A percentile compares a stretch with the other conserved stretches of the same genome.
These are phyloP conservation scores for Orycteropus afer DNA, from an alignment of 2,113 vertebrate species.

Conservation along the genomic window DNA sequence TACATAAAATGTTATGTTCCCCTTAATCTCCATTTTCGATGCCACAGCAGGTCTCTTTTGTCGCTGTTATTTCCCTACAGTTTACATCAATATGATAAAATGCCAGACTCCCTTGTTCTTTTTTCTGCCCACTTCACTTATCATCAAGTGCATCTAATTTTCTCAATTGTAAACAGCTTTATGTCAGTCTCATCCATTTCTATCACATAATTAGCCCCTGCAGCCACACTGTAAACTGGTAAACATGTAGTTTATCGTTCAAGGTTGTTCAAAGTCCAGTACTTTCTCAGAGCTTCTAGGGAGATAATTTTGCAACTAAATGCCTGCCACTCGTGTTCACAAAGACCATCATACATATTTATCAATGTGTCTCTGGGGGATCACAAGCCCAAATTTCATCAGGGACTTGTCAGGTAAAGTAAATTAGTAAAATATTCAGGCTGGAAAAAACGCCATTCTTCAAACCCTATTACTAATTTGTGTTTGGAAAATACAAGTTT, in stretches of 20 bases:
- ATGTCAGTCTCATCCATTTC: not conserved
- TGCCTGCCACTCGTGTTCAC: not conserved
- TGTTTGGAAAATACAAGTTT: not conserved
- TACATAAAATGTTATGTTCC: not conserved
- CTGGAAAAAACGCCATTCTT: not conserved
- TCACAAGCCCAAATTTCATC: not conserved
- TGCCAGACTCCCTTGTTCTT: not conserved
- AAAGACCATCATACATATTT: not conserved
- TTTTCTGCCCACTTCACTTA: not conserved
- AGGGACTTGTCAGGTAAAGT: not conserved
- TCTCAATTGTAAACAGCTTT: not conserved
- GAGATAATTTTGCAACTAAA: not conserved
- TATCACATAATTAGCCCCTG: not conserved
- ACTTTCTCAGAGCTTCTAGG: not conserved
- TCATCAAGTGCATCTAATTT: not conserved
- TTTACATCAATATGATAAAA: not conserved
- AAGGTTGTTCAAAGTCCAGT: not conserved
- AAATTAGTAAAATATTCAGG: not conserved
- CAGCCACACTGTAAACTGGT: not conserved
- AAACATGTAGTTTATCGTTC: not conserved
- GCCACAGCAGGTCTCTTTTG: not conserved
- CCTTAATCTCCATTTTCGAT: not conserved
- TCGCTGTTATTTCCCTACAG: not conserved
- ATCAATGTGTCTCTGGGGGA: not conserved
- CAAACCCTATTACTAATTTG: not conserved